phyloP scores from a whole-genome alignment of 2,113 vertebrate genomes.

The Nansenia antarctica region DNA sequence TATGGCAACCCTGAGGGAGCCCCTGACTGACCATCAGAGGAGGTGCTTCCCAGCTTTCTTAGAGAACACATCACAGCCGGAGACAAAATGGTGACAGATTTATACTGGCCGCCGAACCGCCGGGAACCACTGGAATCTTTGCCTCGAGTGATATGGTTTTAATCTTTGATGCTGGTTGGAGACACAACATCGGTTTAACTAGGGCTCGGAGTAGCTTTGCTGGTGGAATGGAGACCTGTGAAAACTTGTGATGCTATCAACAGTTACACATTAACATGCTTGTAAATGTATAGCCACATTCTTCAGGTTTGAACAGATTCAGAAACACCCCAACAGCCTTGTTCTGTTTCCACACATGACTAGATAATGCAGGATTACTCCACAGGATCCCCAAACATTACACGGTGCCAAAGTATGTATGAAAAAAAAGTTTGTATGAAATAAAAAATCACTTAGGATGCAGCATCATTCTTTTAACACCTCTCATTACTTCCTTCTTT shows the following conservation, averaged over 20 bases:
- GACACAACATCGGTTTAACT: too few species aligned
- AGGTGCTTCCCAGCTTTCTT: not conserved
- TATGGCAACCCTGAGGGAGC: too few species aligned
- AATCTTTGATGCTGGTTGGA: too few species aligned
- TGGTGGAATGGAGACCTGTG: not conserved
- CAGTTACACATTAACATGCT: conserved; percentile 23
- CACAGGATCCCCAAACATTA: too few species aligned
- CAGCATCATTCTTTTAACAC: too few species aligned
- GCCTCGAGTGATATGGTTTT: not conserved
- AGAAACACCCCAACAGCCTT: too few species aligned
- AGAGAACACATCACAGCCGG: not conserved
- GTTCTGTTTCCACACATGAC: too few species aligned
- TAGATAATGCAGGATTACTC: too few species aligned
- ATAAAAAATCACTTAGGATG: too few species aligned
- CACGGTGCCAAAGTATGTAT: too few species aligned
- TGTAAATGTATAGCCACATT: conserved; percentile 33
- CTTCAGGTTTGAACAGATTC: not conserved
- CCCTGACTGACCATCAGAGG: not conserved
- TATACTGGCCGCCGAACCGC: not conserved
- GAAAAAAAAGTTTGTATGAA: too few species aligned
- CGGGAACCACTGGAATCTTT: not conserved
- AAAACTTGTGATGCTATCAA: not conserved
- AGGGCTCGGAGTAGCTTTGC: not conserved
- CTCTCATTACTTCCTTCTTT: too few species aligned
- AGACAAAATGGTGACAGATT: not conserved